Conservation (phyloP, 2,797 vertebrate genomes). For the Euthynnus affinis region DNA sequence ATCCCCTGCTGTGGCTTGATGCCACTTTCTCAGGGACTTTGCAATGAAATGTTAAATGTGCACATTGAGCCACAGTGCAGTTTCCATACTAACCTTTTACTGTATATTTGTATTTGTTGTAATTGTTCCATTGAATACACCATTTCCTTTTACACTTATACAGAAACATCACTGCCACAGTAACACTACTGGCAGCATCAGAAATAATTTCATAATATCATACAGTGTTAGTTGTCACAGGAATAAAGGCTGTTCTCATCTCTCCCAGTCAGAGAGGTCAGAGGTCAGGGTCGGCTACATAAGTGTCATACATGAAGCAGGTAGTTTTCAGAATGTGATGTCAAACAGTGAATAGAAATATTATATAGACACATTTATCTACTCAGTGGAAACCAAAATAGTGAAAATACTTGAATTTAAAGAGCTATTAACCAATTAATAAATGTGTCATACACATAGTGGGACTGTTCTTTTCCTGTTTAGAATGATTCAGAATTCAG, state of each 20-base stretch:
- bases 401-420: background rate
- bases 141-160: too few relatives aligned
- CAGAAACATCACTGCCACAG: background rate
- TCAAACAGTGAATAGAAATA: background rate
- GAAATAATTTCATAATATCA: background rate
- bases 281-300: slow-evolving; percentile 5
- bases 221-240: background rate
- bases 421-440: background rate
- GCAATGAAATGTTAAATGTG: too few relatives aligned
- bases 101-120: background rate
- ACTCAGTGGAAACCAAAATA: too few relatives aligned
- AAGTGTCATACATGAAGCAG: background rate
- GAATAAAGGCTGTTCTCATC: background rate
- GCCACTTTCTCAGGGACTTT: background rate
- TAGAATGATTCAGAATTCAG: too few relatives aligned
- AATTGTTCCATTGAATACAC: too few relatives aligned
- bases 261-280: slow-evolving; percentile 13
- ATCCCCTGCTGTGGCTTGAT: background rate
- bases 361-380: too few relatives aligned
- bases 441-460: background rate
- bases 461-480: background rate
- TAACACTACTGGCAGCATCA: background rate
- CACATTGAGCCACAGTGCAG: background rate
- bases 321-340: background rate
- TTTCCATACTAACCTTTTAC: background rate